Evolutionary conservation across 2,888 invertebrate genomes (phyloP).

Genomic region (Philereme vetulata): DNA sequence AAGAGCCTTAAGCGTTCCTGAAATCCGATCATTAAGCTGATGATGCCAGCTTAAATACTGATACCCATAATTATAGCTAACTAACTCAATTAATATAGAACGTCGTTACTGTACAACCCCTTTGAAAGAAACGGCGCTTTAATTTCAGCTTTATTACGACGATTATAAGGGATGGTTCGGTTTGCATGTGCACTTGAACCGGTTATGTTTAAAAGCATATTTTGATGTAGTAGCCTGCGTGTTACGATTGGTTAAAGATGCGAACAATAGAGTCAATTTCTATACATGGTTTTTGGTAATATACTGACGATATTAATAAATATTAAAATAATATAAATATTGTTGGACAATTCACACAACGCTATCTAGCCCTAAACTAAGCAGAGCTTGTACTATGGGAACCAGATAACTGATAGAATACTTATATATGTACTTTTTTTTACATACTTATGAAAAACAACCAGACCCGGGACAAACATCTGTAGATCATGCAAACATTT

Average conservation of each 20-base stretch:
- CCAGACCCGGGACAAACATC: too few relatives aligned
- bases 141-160: constrained; percentile 10
- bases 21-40: constrained; percentile 63
- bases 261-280: constrained; percentile 14
- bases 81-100: constrained; percentile 64
- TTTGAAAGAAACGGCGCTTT: not conserved
- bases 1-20: constrained; percentile 45
- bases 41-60: constrained; percentile 63
- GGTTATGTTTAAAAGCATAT: constrained; percentile 52
- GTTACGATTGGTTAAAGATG: constrained; percentile 38
- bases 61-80: constrained; percentile 62
- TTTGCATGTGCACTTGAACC: constrained; percentile 35
- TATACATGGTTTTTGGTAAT: too few relatives aligned
- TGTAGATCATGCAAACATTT: too few relatives aligned
- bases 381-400: too few relatives aligned
- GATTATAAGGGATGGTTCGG: constrained; percentile 28
- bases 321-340: too few relatives aligned
- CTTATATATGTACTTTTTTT: too few relatives aligned
- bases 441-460: too few relatives aligned
- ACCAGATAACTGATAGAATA: too few relatives aligned
- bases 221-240: constrained; percentile 54
- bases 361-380: too few relatives aligned
- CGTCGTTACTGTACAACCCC: constrained; percentile 44
- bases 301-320: too few relatives aligned
- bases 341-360: too few relatives aligned